phyloP scores from a whole-genome alignment of 2,113 vertebrate genomes.

The Notarius quadriscutis region DNA sequence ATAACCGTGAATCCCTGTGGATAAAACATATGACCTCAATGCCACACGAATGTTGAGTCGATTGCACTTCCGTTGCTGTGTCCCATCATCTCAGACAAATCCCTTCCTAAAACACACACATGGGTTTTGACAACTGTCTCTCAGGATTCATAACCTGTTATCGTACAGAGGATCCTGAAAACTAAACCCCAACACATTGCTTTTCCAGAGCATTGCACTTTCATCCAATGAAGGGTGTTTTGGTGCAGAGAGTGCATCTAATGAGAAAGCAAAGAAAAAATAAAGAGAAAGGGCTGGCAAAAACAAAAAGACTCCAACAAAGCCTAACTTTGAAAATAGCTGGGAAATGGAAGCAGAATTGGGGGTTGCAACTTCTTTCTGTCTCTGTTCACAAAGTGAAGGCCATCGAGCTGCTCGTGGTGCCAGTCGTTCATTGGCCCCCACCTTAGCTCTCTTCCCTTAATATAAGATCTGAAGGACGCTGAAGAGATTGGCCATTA shows the following conservation, averaged over 20 bases:
- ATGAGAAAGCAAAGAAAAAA: conserved; percentile 7
- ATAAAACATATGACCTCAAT: conserved; percentile 10
- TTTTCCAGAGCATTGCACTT: conserved; percentile 21
- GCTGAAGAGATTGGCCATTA: conserved; percentile 37
- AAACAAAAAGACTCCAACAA: conserved; percentile 36
- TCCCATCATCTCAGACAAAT: conserved; percentile 35
- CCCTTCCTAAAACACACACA: background rate
- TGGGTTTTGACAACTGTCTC: background rate
- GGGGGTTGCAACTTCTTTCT: conserved; percentile 48
- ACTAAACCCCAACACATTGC: conserved; percentile 2
- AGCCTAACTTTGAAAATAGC: conserved; percentile 46
- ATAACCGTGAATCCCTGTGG: conserved; percentile 21
- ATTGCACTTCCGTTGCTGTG: conserved; percentile 10
- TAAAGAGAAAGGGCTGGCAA: conserved; percentile 14
- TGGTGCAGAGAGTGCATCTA: conserved; percentile 3
- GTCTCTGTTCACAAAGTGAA: conserved; percentile 46
- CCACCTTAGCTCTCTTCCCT: conserved; percentile 51
- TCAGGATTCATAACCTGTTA: conserved; percentile 7
- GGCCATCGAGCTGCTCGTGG: conserved; percentile 61
- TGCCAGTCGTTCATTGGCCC: conserved; percentile 46
- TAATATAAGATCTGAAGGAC: conserved; percentile 52
- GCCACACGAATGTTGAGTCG: conserved; percentile 36
- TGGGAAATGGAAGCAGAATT: conserved; percentile 58
- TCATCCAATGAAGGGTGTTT: conserved; percentile 24
- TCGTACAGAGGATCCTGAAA: background rate